Evolutionary conservation across 1,140 invertebrate species (phyloP).

Genomic region (Heliconius melpomene): DNA sequence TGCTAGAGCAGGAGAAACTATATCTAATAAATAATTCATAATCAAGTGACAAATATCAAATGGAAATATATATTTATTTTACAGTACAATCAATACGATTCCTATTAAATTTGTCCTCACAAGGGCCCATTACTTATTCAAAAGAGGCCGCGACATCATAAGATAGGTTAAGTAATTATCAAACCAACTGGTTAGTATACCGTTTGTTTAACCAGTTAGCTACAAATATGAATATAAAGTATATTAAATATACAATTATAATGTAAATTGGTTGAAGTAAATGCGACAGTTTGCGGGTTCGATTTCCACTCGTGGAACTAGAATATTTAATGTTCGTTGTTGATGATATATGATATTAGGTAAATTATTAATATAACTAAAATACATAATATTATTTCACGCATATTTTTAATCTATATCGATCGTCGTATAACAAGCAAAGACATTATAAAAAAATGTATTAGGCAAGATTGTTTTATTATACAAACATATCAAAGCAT

Average conservation of each 20-base stretch:
- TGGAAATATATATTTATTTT: background rate
- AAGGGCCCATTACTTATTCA: slow-evolving; percentile 30
- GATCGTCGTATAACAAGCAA: too few relatives aligned
- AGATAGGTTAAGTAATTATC: slow-evolving; percentile 1
- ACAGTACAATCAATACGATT: slow-evolving; percentile 23
- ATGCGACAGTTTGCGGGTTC: too few relatives aligned
- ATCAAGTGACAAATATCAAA: background rate
- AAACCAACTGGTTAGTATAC: background rate
- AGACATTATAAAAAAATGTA: background rate
- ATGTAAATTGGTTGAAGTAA: background rate
- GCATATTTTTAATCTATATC: background rate
- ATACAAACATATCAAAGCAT: background rate
- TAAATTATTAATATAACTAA: background rate
- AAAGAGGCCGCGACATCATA: slow-evolving; percentile 20
- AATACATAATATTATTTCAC: too few relatives aligned
- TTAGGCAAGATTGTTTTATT: background rate
- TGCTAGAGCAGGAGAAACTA: background rate
- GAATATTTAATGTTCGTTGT: too few relatives aligned
- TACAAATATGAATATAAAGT: background rate
- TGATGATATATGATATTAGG: background rate
- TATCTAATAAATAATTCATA: background rate
- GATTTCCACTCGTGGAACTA: too few relatives aligned
- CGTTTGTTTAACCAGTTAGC: background rate
- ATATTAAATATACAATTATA: background rate
- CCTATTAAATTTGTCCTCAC: slow-evolving; percentile 25